Evolutionary conservation across 2,888 invertebrate genomes (phyloP), one percentile per base, ranked within the genome.

Genomic region (Anarsia innoxiella): DNA sequence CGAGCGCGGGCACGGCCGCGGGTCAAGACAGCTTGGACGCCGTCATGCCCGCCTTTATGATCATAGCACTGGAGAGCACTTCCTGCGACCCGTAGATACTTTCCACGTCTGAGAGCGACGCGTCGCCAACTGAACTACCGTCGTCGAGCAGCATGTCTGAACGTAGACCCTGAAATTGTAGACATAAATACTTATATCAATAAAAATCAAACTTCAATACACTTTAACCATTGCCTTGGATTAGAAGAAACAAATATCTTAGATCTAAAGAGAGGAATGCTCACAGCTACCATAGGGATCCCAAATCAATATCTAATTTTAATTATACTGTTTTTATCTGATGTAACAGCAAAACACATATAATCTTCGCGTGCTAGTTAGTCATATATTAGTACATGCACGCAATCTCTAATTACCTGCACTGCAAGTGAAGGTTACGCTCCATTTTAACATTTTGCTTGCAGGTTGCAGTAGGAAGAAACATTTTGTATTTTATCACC

Each of bases 1-100:
- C n/a, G n/a, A 31, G 2, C 1, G 38, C n/a, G 64, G 80, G 79
- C 83, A 80, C 82, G 74, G 79, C 79, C 72, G 72, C 79, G 47
- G 73, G 84, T 84, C 84, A 84, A 53, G 84, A 84, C 41, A 60
- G 44, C 49, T 73, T 77, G n/a, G 49, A 59, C 31, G 62, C 57
- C 13, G 42, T 57, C 12, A 72, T 60, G 44, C 43, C 71, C 46
- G 69, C 72, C 67, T 76, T 78, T 80, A 79, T 82, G 39, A 76
- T 59, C 46, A 65, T 66, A 40, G 71, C 53, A 52, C 62, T 75
- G 12, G 78, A 68, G 44, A 59, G 57, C 37, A 69, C 56, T 45
- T 72, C 72, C 58, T 73, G 74, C 41, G 64, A 59, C 52, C 64
- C 70, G 48, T 63, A 74, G 56, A 80, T 53, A 48, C 73, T 72